Evolutionary conservation across 2,113 vertebrate species (phyloP).

Genomic region (Eira barbara): DNA sequence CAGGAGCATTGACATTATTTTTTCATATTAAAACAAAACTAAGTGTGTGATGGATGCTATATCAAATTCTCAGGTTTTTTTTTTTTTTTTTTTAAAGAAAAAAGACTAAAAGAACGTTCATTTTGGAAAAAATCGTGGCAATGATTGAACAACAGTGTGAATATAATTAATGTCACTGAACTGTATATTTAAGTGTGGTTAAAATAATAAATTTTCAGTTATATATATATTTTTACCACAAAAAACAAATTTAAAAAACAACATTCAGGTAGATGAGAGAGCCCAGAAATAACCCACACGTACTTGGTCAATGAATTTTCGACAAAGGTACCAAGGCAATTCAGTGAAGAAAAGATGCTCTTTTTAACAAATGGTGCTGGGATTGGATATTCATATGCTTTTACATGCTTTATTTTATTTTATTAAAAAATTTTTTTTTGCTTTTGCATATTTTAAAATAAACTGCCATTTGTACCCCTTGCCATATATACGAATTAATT

Average conservation of each 20-base stretch:
- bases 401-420: neutral
- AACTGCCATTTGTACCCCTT: neutral
- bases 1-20: neutral
- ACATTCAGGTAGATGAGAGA: neutral
- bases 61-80: neutral
- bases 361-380: neutral
- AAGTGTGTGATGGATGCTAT: neutral
- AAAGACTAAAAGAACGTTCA: neutral
- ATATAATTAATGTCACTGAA: neutral
- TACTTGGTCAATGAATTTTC: neutral
- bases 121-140: neutral
- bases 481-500: neutral
- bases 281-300: neutral
- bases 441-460: neutral
- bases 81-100: neutral
- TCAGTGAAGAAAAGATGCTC: neutral
- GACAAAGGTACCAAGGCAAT: neutral
- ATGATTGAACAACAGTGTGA: neutral
- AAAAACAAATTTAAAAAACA: neutral
- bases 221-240: neutral
- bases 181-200: neutral
- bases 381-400: neutral
- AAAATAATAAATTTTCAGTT: neutral
- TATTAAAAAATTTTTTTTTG: too few relatives aligned
- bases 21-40: neutral